These are phyloP conservation scores for Graptemys geographica DNA, from an alignment of 2,797 vertebrate genomes.

Conservation along the genomic window DNA sequence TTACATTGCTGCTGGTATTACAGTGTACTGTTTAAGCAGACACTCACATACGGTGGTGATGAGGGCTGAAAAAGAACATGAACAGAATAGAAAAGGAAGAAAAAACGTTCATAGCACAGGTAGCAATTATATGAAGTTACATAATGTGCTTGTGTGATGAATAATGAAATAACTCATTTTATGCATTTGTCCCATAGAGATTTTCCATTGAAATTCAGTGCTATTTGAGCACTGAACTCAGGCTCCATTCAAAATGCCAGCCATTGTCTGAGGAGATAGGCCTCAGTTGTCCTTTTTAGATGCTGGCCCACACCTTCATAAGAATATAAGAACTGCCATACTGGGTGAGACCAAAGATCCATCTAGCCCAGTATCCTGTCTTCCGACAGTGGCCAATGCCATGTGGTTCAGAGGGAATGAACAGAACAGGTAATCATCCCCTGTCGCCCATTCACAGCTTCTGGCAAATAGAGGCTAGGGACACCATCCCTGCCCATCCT, in stretches of 20 bases:
- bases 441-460: too few relatives aligned
- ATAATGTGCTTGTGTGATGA: background rate
- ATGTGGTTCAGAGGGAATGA: too few relatives aligned
- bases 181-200: background rate
- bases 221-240: background rate
- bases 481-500: too few relatives aligned
- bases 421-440: too few relatives aligned
- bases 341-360: too few relatives aligned
- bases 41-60: background rate
- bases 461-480: too few relatives aligned
- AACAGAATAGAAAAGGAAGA: background rate
- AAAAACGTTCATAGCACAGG: background rate
- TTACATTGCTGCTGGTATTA: constrained; percentile 26
- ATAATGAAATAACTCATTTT: background rate
- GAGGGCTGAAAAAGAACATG: background rate
- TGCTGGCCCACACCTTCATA: background rate
- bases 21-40: background rate
- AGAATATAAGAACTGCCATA: too few relatives aligned
- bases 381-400: too few relatives aligned
- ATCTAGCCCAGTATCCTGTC: too few relatives aligned
- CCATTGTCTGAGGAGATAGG: background rate
- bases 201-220: constrained; percentile 1
- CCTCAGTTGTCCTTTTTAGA: background rate
- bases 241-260: background rate
- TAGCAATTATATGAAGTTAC: background rate